Evolutionary conservation across 2,113 vertebrate species (phyloP).

Genomic region (Orientallactaga bullata): DNA sequence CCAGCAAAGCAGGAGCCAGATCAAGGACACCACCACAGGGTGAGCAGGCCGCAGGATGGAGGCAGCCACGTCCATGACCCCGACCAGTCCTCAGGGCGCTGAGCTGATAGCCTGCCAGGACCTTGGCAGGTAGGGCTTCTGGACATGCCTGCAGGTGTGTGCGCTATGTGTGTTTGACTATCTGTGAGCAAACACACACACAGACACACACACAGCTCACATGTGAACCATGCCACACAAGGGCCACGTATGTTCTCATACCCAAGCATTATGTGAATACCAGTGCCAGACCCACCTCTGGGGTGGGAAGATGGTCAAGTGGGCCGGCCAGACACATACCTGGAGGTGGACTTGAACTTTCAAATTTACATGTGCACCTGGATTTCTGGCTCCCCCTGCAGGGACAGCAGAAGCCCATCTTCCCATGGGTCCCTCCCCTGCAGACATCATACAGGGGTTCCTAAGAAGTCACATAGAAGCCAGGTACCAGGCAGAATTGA

Average conservation of each 20-base stretch:
- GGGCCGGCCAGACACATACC: not conserved
- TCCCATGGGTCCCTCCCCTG: not conserved
- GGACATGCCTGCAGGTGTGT: fast-evolving
- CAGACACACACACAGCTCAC: not conserved
- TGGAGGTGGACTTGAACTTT: not conserved
- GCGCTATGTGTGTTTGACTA: fast-evolving
- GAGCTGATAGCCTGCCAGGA: not conserved
- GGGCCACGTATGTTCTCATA: not conserved
- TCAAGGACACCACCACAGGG: too few relatives aligned
- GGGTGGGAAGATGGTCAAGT: not conserved
- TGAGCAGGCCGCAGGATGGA: too few relatives aligned
- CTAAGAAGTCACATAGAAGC: not conserved
- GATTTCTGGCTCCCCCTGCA: not conserved
- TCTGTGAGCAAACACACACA: not conserved
- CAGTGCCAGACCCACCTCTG: too few relatives aligned
- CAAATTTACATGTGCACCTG: not conserved
- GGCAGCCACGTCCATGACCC: not conserved
- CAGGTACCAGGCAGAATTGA: not conserved
- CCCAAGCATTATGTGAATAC: fast-evolving
- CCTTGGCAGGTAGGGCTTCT: not conserved
- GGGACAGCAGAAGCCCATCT: not conserved
- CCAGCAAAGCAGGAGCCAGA: not conserved
- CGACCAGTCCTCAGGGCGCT: not conserved
- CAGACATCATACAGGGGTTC: too few relatives aligned
- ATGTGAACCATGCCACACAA: fast-evolving